Conservation (phyloP, 2,113 vertebrate species). For the Ploceus nigricollis region DNA sequence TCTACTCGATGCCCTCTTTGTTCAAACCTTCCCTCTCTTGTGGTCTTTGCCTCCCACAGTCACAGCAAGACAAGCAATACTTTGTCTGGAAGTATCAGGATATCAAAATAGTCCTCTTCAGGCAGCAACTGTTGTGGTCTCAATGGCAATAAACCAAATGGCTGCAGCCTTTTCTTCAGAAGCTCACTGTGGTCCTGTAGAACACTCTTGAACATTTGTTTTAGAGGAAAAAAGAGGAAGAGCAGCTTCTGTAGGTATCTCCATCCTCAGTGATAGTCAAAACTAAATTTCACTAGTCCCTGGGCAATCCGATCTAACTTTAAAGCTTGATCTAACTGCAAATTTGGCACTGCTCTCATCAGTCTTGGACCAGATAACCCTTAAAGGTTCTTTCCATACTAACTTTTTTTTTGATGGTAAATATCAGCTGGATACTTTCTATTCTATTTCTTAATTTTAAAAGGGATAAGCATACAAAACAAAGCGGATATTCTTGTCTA, state of each 20-base stretch:
- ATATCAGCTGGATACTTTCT: neutral
- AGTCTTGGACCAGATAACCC: neutral
- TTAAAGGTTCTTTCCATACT: neutral
- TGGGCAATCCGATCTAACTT: neutral
- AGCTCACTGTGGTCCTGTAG: neutral
- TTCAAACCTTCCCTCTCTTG: neutral
- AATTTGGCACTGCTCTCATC: neutral
- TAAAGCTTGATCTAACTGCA: neutral
- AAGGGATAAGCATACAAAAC: neutral
- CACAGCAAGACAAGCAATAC: neutral
- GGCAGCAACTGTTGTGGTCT: neutral
- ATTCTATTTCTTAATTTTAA: neutral
- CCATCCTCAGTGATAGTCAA: neutral
- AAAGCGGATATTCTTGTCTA: neutral
- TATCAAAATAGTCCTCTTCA: neutral
- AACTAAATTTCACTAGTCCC: neutral
- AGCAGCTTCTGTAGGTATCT: neutral
- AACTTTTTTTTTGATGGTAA: neutral
- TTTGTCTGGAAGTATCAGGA: neutral
- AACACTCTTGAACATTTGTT: neutral
- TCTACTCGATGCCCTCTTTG: neutral
- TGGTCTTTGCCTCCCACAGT: neutral
- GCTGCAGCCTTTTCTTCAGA: neutral
- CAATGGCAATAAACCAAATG: neutral
- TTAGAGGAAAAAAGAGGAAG: neutral